Base-by-base conservation (phyloP, 2,113 vertebrate genomes). In the Morone chrysops region DNA sequence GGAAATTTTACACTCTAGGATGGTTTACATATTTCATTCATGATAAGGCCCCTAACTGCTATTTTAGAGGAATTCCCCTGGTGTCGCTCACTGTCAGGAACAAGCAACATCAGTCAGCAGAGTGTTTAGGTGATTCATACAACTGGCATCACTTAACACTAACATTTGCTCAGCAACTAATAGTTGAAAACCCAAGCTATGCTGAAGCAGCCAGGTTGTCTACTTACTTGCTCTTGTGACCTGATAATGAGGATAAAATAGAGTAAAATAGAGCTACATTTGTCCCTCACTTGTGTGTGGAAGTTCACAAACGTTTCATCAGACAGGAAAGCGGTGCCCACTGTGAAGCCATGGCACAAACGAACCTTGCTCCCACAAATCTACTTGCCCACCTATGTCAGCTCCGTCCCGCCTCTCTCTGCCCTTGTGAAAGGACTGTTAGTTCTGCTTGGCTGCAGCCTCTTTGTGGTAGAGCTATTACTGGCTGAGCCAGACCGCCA, bases 391-490 rank as follows among this genome's bases (percentile, higher is more conserved):
- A 89, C 88, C 84, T 89, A 54, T 80, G 75, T 79, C 87, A 87
- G 78, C 70, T 45, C 78, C 7, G 6, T 51, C 78, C 67, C n/a
- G 75, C 73, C 65, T 76, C 48, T 65, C 22, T 70, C 59, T 79
- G 78, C 53, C 65, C 82, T 61, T 70, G 31, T 92, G 80, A 90
- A 92, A 84, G 82, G 74, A 66, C 81, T 4, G 84, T 93, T 92
- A 92, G 91, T 92, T 94, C 87, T 90, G 90, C 90, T 81, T 84
- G 82, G 87, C 88, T 89, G 88, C 87, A 83, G 81, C 83, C 83
- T 85, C 84, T 93, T 91, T 91, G 92, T 92, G 91, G 82, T 70
- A 51, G 22, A 50, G 73, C 85, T 84, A 87, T 91, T 91, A 84
- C 77, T 48, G 79, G 73, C 71, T 13, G 17, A 75, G 89, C 81